Evolutionary conservation across 1,140 invertebrate species (phyloP).

Genomic region (Platyscapa corneri): DNA sequence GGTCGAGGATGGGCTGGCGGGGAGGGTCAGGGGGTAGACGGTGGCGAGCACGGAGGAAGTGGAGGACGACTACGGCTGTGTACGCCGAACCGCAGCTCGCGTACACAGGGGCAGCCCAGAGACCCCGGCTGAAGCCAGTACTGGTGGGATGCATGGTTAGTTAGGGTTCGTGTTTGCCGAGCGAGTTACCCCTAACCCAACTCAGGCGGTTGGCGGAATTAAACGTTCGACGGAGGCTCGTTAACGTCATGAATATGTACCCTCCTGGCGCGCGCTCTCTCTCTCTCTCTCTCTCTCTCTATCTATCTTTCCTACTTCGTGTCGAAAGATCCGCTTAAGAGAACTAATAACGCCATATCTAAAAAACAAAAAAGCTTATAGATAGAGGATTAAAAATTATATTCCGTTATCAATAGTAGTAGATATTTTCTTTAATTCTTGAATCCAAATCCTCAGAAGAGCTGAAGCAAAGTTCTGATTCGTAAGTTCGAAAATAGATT

Average conservation of each 20-base stretch:
- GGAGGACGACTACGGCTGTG: background rate
- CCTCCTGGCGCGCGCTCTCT: conserved; percentile 63
- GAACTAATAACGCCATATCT: background rate
- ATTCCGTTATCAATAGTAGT: background rate
- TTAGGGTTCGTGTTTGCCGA: conserved; percentile 75
- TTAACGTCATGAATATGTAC: conserved; percentile 77
- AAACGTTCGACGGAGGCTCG: conserved; percentile 75
- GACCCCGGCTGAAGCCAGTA: conserved; percentile 1
- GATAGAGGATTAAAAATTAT: background rate
- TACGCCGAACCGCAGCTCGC: background rate
- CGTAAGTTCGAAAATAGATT: too few relatives aligned
- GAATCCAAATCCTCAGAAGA: too few relatives aligned
- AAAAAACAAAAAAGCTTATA: background rate
- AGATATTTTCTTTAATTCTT: background rate
- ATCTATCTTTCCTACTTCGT: background rate
- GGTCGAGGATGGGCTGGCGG: background rate
- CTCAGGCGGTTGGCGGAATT: conserved; percentile 72
- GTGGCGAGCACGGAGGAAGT: background rate
- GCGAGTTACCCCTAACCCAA: conserved; percentile 69
- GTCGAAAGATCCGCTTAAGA: background rate
- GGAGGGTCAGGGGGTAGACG: background rate
- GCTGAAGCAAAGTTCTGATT: too few relatives aligned
- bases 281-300: conserved; percentile 44
- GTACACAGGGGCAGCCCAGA: background rate
- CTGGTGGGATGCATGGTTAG: conserved; percentile 72